A percentile compares a stretch with the other conserved stretches of the same genome.
Evolutionary conservation across 2,888 invertebrate species (phyloP).

Genomic region (Cancer borealis): DNA sequence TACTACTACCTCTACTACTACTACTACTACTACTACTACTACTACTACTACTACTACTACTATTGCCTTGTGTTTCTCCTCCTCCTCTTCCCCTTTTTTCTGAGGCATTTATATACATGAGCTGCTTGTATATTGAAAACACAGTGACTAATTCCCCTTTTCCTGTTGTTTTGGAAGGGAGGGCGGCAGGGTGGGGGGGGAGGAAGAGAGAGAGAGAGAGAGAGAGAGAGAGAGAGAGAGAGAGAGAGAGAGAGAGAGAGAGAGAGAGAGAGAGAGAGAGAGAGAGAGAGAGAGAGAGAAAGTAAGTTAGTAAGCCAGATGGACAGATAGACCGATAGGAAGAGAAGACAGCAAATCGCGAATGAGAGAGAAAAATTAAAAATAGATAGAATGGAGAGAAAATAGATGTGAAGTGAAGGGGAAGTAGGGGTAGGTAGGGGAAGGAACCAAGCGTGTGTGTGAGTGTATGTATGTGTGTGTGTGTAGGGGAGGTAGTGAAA

Average conservation of each 20-base stretch:
- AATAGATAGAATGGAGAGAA: not conserved
- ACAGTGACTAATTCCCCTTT: constrained; percentile 22
- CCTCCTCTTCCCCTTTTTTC: not conserved
- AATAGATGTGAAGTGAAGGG: not conserved
- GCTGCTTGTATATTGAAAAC: constrained; percentile 4
- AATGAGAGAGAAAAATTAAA: not conserved
- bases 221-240: not conserved
- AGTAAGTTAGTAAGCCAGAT: not conserved
- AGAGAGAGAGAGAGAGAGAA: not conserved
- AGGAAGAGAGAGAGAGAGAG: not conserved
- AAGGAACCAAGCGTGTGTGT: too few relatives aligned
- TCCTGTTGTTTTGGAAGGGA: constrained; percentile 36
- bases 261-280: constrained; percentile 14
- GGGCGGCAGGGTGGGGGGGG: not conserved
- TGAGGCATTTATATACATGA: constrained; percentile 8
- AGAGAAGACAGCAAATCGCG: not conserved
- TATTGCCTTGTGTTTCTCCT: not conserved
- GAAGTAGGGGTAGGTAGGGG: not conserved
- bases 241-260: constrained; percentile 14
- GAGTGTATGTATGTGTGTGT: too few relatives aligned
- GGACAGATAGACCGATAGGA: not conserved
- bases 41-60: constrained; percentile 31
- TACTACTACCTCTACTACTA: not conserved
- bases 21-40: constrained; percentile 32
- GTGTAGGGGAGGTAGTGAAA: not conserved